These are phyloP conservation scores for Phasianus colchicus DNA, from an alignment of 2,113 vertebrate species.

Conservation along the genomic window DNA sequence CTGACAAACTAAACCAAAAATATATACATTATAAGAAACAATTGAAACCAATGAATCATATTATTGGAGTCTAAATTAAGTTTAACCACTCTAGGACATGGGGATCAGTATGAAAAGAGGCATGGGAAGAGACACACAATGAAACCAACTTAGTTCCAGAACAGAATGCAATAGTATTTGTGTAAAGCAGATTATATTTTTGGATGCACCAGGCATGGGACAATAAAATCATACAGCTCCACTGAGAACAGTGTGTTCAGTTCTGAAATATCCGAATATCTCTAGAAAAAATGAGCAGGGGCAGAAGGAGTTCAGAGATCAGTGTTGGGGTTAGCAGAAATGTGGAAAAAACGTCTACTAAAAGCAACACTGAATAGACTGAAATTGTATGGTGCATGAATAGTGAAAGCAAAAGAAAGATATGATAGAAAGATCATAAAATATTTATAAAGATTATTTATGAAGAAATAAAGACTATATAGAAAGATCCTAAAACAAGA, in stretches of 20 bases:
- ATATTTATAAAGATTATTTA: not conserved
- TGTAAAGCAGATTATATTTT: constrained; percentile 42
- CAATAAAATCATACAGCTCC: not conserved
- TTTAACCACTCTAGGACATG: not conserved
- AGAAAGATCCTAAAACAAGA: not conserved
- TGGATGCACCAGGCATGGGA: not conserved
- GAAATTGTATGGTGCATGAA: not conserved
- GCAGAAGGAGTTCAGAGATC: constrained; percentile 3
- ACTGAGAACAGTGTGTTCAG: constrained; percentile 1
- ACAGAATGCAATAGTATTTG: not conserved
- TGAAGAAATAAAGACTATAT: not conserved
- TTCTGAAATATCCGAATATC: constrained; percentile 3
- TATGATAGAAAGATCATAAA: not conserved
- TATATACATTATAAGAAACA: not conserved
- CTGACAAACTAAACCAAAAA: not conserved
- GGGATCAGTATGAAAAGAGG: not conserved
- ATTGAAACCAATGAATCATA: not conserved
- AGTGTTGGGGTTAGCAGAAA: constrained; percentile 27
- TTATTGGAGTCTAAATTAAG: not conserved
- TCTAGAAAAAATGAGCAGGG: not conserved
- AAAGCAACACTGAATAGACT: not conserved
- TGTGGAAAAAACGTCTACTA: constrained; percentile 11
- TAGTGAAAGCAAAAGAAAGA: not conserved
- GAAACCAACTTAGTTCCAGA: constrained; percentile 6
- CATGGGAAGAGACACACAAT: not conserved